Conservation (phyloP, 1,140 invertebrate genomes). For the Brachystomella parvula region DNA sequence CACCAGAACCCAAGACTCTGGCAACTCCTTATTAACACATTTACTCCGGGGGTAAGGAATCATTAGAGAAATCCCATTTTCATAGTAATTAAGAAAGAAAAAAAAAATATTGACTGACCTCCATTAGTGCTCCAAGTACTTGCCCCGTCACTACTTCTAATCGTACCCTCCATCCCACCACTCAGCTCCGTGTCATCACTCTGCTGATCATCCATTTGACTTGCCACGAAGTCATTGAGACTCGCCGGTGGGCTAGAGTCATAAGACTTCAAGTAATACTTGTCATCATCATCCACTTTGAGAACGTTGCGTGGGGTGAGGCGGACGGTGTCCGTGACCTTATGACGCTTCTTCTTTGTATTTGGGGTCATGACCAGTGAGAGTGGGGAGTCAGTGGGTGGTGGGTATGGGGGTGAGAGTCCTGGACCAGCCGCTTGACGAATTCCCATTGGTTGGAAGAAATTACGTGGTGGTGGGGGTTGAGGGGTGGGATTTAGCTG, state of each 20-base stretch:
- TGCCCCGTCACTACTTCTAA: background rate
- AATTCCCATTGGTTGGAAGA: background rate
- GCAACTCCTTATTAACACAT: background rate
- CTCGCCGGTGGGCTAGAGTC: slow-evolving; percentile 6
- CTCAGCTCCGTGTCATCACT: slow-evolving; percentile 11
- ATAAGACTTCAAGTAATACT: background rate
- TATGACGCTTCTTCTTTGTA: slow-evolving; percentile 15
- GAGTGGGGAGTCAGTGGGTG: slow-evolving; percentile 1
- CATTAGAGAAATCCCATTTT: background rate
- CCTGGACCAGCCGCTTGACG: background rate
- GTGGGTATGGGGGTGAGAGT: background rate
- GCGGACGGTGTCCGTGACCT: slow-evolving; percentile 6
- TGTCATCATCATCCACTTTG: slow-evolving; percentile 1
- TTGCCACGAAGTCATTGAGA: background rate
- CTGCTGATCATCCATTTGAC: slow-evolving; percentile 4
- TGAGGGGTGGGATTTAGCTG: slow-evolving; percentile 2
- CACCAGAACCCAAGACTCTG: too few relatives aligned
- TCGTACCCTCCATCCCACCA: slow-evolving; percentile 3
- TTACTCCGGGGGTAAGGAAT: too few relatives aligned
- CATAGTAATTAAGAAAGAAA: background rate
- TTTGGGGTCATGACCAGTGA: slow-evolving; percentile 13
- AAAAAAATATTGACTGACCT: too few relatives aligned
- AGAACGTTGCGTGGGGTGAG: slow-evolving; percentile 5
- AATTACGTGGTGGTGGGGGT: background rate
- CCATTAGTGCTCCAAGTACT: background rate